Percentiles rank a stretch among this genome's conserved stretches.
These are phyloP conservation scores for Pentalonia nigronervosa DNA, from an alignment of 1,140 invertebrate genomes.

Conservation along the genomic window DNA sequence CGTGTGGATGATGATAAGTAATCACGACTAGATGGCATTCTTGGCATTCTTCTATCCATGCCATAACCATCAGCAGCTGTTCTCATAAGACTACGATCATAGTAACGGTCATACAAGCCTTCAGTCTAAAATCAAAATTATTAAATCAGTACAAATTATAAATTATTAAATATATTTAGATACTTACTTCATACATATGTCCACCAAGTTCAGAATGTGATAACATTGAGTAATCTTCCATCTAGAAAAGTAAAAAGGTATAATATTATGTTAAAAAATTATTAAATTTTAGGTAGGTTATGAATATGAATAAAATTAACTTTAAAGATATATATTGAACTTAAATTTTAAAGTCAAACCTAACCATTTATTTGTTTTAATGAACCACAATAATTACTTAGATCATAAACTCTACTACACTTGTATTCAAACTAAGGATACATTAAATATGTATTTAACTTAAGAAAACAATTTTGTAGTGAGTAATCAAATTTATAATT, in stretches of 20 bases:
- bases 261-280: not conserved
- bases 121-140: constrained; percentile 38
- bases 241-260: not conserved
- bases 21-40: constrained; percentile 50
- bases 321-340: not conserved
- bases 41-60: constrained; percentile 50
- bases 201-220: constrained; percentile 46
- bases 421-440: too few species aligned
- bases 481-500: too few species aligned
- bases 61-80: constrained; percentile 53
- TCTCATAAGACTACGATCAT: constrained; percentile 43
- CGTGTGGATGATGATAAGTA: constrained; percentile 52
- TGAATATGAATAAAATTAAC: not conserved
- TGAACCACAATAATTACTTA: too few species aligned
- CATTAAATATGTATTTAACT: too few species aligned
- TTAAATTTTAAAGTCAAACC: too few species aligned
- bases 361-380: too few species aligned
- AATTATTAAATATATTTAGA: not conserved
- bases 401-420: too few species aligned
- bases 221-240: constrained; percentile 52
- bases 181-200: constrained; percentile 52
- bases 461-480: too few species aligned
- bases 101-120: constrained; percentile 49
- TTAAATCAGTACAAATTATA: not conserved
- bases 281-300: not conserved